Evolutionary conservation across 2,888 invertebrate species (phyloP).

Genomic region (Criorhina ranunculi): DNA sequence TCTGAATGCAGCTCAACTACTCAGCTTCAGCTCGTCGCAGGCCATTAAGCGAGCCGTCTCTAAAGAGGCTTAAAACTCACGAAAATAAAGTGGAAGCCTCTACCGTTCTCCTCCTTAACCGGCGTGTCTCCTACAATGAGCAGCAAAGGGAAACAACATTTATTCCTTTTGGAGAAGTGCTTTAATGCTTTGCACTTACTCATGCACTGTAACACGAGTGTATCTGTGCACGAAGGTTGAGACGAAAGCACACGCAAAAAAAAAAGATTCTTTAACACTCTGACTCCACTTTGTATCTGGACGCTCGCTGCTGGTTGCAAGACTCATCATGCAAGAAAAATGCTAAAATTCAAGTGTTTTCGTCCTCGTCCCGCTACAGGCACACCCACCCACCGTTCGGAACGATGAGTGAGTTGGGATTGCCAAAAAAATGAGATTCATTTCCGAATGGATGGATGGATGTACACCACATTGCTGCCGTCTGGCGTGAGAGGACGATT

Average conservation of each 20-base stretch:
- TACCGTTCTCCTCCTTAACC: not conserved
- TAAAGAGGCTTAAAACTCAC: conserved; percentile 63
- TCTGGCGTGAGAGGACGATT: conserved; percentile 15
- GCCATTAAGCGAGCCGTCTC: conserved; percentile 62
- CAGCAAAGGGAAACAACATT: conserved; percentile 8
- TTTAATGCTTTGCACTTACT: conserved; percentile 74
- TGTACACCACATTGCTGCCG: too few relatives aligned
- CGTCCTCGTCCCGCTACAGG: not conserved
- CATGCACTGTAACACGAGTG: conserved; percentile 72
- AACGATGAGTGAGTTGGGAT: conserved; percentile 45
- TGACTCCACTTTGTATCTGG: conserved; percentile 43
- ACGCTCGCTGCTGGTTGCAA: conserved; percentile 23
- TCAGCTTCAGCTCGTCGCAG: conserved; percentile 37
- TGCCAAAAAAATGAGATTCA: conserved; percentile 61
- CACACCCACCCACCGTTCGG: conserved; percentile 33
- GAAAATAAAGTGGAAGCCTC: conserved; percentile 43
- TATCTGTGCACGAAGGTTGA: conserved; percentile 47
- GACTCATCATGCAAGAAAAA: conserved; percentile 71
- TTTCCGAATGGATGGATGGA: conserved; percentile 23
- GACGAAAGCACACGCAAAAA: conserved; percentile 40
- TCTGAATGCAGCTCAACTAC: conserved; percentile 68
- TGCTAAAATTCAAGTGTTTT: conserved; percentile 59
- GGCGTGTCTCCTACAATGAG: too few relatives aligned
- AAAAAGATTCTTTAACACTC: conserved; percentile 68
- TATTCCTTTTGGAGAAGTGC: conserved; percentile 38